These are phyloP conservation scores for Sepiola atlantica DNA, from an alignment of 2,888 invertebrate genomes.

Conservation along the genomic window DNA sequence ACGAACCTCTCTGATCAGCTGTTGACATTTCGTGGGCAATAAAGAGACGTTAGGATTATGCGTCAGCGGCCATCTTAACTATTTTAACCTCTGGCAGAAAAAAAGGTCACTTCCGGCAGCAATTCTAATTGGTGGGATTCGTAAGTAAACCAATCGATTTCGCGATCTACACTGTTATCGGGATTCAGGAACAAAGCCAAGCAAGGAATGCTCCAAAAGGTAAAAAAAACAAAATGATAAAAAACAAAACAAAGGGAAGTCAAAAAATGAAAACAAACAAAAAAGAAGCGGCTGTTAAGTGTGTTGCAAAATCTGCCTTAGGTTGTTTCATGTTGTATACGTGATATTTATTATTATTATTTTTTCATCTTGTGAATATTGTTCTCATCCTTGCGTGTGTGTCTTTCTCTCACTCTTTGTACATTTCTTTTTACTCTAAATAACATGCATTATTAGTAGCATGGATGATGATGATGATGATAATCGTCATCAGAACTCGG, in stretches of 20 bases:
- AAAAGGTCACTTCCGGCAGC: conserved; percentile 43
- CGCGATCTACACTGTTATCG: neutral
- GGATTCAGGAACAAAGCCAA: conserved; percentile 36
- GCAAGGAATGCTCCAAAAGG: conserved; percentile 43
- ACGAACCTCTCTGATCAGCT: neutral
- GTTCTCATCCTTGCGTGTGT: neutral
- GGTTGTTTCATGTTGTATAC: neutral
- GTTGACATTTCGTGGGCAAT: neutral
- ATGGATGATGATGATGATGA: neutral
- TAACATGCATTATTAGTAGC: neutral
- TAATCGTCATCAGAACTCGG: neutral
- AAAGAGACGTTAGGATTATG: neutral
- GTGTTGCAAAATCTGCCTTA: neutral
- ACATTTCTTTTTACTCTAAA: neutral
- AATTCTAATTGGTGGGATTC: conserved; percentile 36
- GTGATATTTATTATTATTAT: neutral
- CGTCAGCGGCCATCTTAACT: neutral
- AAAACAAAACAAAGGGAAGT: neutral
- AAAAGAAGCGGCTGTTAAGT: neutral
- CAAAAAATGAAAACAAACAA: neutral
- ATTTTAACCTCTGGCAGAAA: neutral
- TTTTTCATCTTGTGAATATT: neutral
- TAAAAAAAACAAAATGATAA: neutral
- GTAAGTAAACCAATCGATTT: conserved; percentile 14
- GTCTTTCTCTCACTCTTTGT: neutral